phyloP scores from a whole-genome alignment of 1,140 invertebrate species.

The Paracyclopina nana region DNA sequence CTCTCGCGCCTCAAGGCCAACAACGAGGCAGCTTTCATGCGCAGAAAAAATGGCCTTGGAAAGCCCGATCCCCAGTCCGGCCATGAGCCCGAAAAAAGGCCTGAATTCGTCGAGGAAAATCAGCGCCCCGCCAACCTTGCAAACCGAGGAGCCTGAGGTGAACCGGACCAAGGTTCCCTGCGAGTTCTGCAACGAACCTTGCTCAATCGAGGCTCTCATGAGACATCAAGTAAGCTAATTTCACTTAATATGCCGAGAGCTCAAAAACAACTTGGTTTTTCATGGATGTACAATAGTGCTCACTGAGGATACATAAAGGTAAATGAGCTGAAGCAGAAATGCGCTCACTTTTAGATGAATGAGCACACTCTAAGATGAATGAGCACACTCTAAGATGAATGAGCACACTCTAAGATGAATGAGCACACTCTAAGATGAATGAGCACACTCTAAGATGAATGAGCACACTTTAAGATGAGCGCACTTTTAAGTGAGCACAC shows the following conservation, averaged over 20 bases:
- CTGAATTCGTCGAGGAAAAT: background rate
- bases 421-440: no score
- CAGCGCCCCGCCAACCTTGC: background rate
- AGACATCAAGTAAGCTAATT: constrained; percentile 5
- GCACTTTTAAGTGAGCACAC: no score
- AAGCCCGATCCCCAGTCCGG: background rate
- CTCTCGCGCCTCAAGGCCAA: background rate
- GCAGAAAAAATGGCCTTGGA: background rate
- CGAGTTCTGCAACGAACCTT: background rate
- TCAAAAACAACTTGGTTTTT: no score
- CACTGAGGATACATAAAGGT: background rate
- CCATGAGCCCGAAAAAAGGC: background rate
- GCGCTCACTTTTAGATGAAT: no score
- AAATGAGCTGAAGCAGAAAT: no score
- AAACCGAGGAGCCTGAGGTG: background rate
- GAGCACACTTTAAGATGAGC: no score
- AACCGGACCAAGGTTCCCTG: background rate
- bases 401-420: no score
- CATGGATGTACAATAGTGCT: background rate
- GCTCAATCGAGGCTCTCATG: background rate
- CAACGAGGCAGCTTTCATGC: background rate
- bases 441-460: no score
- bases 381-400: no score
- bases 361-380: no score
- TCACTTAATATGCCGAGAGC: no score